Base-by-base conservation (phyloP, 2,797 vertebrate genomes). In the Halcyon smyrnensis region DNA sequence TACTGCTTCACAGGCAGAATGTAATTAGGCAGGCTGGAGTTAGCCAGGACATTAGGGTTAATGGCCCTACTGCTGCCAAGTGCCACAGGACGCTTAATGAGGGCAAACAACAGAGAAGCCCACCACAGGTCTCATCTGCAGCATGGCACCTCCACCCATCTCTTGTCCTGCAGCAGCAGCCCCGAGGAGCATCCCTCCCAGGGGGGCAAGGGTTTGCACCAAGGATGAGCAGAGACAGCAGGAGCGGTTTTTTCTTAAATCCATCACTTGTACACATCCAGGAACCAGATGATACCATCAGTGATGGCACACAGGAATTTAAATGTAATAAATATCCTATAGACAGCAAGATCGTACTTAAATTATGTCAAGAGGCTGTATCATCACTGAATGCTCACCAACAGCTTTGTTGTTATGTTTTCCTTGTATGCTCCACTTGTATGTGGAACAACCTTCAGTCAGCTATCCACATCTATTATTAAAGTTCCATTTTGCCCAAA, bases 141-240 rank as follows among this genome's bases (percentile, higher is more conserved):
- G 23, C 36, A 6, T 0, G 1, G 23, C 60, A 70, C 9, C 67
- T 68, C 27, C 68, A 9, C 37, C 43, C 39, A 36, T 60, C 54
- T 17, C 43, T 57, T 28, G 36, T 6, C 30, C 92, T 50, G 46
- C 48, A 1, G 0, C 68, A 54, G 73, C 46, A 8, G 4, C 64
- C 59, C 16, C 0, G 0, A 20, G 50, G 7, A 48, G 6, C 1
- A 0, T 24, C 6, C 32, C 2, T 27, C n/a, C 60, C 51, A 1
- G 0, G 4, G 45, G n/a, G 25, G 2, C 21, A 36, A 57, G n/a
- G 21, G 23, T 8, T 51, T 36, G 56, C 67, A 30, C 30, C 12
- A 0, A 5, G 27, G 30, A 32, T 2, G 1, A 76, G 57, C 36
- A 23, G 30, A 57, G 48, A 8, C 12, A 53, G 65, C 2, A 1